Base-by-base conservation (phyloP, 2,888 invertebrate genomes). In the Hipparchia semele region DNA sequence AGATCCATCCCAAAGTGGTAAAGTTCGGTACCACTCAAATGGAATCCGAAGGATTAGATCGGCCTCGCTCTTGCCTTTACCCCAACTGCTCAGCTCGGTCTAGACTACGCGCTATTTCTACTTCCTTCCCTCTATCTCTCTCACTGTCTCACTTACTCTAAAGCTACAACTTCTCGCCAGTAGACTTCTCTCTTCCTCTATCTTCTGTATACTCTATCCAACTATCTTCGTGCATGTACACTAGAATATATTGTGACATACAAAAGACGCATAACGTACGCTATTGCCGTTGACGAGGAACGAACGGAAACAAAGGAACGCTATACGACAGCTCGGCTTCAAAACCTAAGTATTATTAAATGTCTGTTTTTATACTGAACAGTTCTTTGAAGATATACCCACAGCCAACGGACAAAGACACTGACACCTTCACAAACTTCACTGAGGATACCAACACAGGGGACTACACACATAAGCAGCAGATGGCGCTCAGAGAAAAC, bases 161-260 rank as follows among this genome's bases (percentile, higher is more conserved):
- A 86, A 86, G 92, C 92, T 92, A 91, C 88, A 86, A 87, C 85
- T 87, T 90, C 90, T 91, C 87, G 92, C 91, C 87, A 91, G 91
- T 93, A 94, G 92, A 90, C 84, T 90, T 90, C 90, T 81, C 88
- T 92, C 85, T 87, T 90, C 91, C 92, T 92, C 89, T 87, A 88
- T 91, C 91, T 92, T 93, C 91, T 86, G 89, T 93, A 90, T 88
- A 86, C 88, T 90, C 88, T 92, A 90, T 91, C 90, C 86, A 85
- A 88, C 91, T 91, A 83, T 90, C 90, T 90, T 91, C 91, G 93
- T 94, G 94, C 94, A 94, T 94, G 94, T 87, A 94, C 94, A 94
- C 94, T 94, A 94, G 94, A 91, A 73, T 76, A 75, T 93, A 93
- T 91, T 92, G 91, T 92, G 89, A 92, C 93, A 93, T 89, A 90